These are phyloP conservation scores for Anseranas semipalmata DNA, from an alignment of 2,113 vertebrate species.

Conservation along the genomic window DNA sequence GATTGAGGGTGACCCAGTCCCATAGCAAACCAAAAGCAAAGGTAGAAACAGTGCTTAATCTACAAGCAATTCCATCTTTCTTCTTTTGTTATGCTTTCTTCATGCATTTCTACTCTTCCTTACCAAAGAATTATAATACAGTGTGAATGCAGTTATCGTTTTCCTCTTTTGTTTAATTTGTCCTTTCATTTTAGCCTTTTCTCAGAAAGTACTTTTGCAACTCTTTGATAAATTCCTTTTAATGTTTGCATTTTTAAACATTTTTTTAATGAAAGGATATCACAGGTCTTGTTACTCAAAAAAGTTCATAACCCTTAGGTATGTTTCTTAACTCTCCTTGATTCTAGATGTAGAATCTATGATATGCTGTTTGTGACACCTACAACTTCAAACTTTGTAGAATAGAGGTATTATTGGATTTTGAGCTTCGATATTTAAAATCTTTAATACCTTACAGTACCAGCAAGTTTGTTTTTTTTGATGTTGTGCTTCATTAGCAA, in stretches of 20 bases:
- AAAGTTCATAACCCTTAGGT: not conserved
- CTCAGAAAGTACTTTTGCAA: not conserved
- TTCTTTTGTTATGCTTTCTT: not conserved
- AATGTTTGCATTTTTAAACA: not conserved
- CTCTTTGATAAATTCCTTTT: not conserved
- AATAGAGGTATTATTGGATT: not conserved
- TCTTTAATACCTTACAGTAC: not conserved
- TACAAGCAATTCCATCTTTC: not conserved
- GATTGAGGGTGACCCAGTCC: not conserved
- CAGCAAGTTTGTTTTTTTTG: not conserved
- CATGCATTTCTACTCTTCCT: not conserved
- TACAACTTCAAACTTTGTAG: not conserved
- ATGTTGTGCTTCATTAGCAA: not conserved
- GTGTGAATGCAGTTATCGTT: not conserved
- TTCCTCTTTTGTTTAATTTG: not conserved
- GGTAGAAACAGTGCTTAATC: not conserved
- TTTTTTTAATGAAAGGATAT: not conserved
- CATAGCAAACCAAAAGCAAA: not conserved
- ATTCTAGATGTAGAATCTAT: not conserved
- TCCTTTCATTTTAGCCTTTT: not conserved
- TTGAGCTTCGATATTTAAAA: not conserved
- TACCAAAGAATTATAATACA: not conserved
- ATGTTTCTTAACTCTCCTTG: not conserved
- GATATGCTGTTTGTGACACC: not conserved
- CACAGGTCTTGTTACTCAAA: not conserved